A percentile compares a stretch with the other conserved stretches of the same genome.
These are phyloP conservation scores for Microctonus brassicae DNA, from an alignment of 2,888 invertebrate genomes.

Conservation along the genomic window DNA sequence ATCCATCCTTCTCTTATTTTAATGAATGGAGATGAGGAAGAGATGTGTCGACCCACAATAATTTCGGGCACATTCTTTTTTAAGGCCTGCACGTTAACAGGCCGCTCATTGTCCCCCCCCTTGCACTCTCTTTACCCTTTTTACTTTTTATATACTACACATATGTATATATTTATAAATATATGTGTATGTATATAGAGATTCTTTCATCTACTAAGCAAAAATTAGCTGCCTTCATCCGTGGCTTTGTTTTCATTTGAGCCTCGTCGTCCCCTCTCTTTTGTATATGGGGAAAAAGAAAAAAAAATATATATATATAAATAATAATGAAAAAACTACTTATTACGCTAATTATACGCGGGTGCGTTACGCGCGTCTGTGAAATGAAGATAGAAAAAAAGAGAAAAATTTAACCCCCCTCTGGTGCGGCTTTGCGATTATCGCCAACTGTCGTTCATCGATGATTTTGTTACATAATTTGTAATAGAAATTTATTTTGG, in stretches of 20 bases:
- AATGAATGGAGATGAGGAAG: constrained; percentile 63
- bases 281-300: not conserved
- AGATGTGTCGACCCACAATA: constrained; percentile 55
- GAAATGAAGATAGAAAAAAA: constrained; percentile 42
- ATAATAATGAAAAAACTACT: constrained; percentile 59
- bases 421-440: constrained; percentile 55
- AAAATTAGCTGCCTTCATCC: constrained; percentile 65
- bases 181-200: too few relatives aligned
- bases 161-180: too few relatives aligned
- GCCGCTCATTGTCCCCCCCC: constrained; percentile 50
- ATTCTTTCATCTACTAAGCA: constrained; percentile 11
- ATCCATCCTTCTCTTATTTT: constrained; percentile 30
- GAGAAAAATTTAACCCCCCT: constrained; percentile 40
- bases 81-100: constrained; percentile 48
- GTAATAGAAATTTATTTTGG: not conserved
- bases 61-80: constrained; percentile 29
- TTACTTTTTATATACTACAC: not conserved
- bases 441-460: constrained; percentile 60
- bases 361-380: constrained; percentile 45
- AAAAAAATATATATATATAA: too few relatives aligned
- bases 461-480: constrained; percentile 33
- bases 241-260: constrained; percentile 63
- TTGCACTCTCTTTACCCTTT: constrained; percentile 8
- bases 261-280: constrained; percentile 45
- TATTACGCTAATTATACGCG: constrained; percentile 69